Conservation (phyloP, 2,797 vertebrate species). For the Hybognathus amarus region DNA sequence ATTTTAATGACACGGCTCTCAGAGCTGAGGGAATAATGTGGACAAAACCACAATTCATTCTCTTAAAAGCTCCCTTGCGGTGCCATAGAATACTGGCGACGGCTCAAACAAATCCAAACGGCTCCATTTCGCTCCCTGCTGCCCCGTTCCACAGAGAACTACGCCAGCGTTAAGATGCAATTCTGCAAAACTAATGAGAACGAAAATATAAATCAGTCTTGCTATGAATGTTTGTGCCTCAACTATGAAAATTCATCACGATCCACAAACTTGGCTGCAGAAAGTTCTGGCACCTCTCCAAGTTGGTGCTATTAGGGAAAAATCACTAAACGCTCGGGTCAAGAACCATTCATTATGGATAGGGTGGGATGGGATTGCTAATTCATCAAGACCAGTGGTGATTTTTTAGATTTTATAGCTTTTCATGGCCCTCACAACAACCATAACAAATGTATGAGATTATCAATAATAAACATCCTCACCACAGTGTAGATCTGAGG, state of each 20-base stretch:
- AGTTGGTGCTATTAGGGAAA: conserved; percentile 7
- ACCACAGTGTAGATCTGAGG: conserved; percentile 92
- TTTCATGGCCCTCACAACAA: not conserved
- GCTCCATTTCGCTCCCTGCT: not conserved
- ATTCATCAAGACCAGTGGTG: conserved; percentile 10
- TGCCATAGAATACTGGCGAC: not conserved
- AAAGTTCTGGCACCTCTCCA: conserved; percentile 5
- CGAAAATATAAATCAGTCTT: conserved; percentile 28
- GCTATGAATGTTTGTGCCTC: not conserved
- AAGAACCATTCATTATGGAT: conserved; percentile 11
- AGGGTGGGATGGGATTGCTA: not conserved
- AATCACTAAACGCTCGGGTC: conserved; percentile 21
- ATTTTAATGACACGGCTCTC: conserved; percentile 44
- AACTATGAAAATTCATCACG: not conserved
- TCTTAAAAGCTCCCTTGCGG: conserved; percentile 24
- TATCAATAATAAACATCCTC: conserved; percentile 64
- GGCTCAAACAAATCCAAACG: not conserved
- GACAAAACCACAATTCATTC: conserved; percentile 42
- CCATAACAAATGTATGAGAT: not conserved
- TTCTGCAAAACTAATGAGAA: conserved; percentile 20
- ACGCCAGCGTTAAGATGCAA: not conserved
- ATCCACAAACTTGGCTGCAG: conserved; percentile 10
- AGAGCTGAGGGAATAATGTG: conserved; percentile 31
- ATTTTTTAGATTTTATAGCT: not conserved
- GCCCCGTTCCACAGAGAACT: not conserved